Evolutionary conservation across 2,888 invertebrate genomes (phyloP), one percentile per base, ranked within the genome.

Genomic region (Phengaris alcon): DNA sequence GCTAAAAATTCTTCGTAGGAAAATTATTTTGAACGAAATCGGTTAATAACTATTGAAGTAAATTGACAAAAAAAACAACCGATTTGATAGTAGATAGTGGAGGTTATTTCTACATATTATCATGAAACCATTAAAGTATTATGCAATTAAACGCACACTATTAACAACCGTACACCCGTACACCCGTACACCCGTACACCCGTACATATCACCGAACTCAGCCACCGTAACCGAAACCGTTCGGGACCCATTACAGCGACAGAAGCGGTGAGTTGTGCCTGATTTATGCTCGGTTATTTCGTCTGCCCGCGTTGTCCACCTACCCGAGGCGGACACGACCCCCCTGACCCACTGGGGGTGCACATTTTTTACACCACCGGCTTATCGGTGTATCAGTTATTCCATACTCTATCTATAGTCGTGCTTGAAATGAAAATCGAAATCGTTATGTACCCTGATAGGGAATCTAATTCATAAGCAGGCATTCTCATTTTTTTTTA

Each of bases 241-340:
- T 35, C 12, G 64, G 64, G 44, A 13, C 12, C 64, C 64, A 64
- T 64, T 64, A 64, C 64, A 78, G 77, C 78, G 80, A 78, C 80
- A 79, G 75, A 79, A 80, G 82, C 82, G 84, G 80, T 82, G 85
- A 85, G 83, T 81, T 81, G 79, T 81, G 84, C 82, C 87, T 89
- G 89, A 91, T 91, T 91, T 90, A 91, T 88, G 85, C 82, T 83
- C 82, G 85, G 84, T 90, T 90, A 89, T 88, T 86, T 91, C 90
- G 90, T 90, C 85, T 83, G 83, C 83, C 84, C 81, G 80, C 82
- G 82, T 84, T 83, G 83, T 82, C 82, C 79, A 80, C 81, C 81
- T 80, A 76, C 80, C 79, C 35, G 35, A 77, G 59, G 59, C 10
- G 22, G 78, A 78, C 22, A 8, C 48, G 35, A 22, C 73, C 68